These are phyloP conservation scores for Callochromis pleurospilus DNA, from an alignment of 2,113 vertebrate genomes.

Conservation along the genomic window DNA sequence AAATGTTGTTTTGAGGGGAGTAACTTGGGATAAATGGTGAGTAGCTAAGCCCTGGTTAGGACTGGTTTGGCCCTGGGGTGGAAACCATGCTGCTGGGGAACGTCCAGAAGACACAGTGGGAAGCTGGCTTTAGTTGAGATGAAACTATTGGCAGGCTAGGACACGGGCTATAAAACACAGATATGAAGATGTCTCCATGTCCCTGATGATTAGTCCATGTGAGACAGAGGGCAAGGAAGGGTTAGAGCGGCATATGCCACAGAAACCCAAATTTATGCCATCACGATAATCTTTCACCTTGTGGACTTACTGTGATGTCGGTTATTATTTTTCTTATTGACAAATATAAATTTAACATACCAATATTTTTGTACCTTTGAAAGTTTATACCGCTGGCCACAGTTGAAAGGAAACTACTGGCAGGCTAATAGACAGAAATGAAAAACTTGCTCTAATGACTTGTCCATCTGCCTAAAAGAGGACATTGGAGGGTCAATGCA, in stretches of 20 bases:
- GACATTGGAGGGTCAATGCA: slow-evolving; percentile 42
- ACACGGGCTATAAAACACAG: slow-evolving; percentile 34
- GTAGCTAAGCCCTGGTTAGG: slow-evolving; percentile 25
- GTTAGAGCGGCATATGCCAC: neutral
- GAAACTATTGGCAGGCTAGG: slow-evolving; percentile 36
- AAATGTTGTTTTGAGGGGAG: slow-evolving; percentile 45
- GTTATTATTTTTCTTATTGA: slow-evolving; percentile 17
- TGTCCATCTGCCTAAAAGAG: slow-evolving; percentile 54
- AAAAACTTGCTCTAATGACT: slow-evolving; percentile 50
- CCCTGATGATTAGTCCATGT: slow-evolving; percentile 26
- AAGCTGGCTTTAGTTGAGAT: slow-evolving; percentile 37
- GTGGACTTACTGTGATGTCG: neutral
- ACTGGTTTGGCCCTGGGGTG: slow-evolving; percentile 23
- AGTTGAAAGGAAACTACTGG: slow-evolving; percentile 49
- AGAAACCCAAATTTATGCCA: neutral
- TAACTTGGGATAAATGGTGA: slow-evolving; percentile 33
- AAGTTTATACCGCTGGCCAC: slow-evolving; percentile 23
- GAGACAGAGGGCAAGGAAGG: neutral
- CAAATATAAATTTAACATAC: slow-evolving; percentile 27
- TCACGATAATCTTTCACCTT: neutral
- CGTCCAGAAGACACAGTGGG: slow-evolving; percentile 38
- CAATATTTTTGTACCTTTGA: slow-evolving; percentile 18
- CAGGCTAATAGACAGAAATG: slow-evolving; percentile 24
- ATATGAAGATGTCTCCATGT: slow-evolving; percentile 53
- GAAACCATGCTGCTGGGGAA: slow-evolving; percentile 37